phyloP scores from a whole-genome alignment of 2,888 invertebrate species.

The Rotaria sp. region DNA sequence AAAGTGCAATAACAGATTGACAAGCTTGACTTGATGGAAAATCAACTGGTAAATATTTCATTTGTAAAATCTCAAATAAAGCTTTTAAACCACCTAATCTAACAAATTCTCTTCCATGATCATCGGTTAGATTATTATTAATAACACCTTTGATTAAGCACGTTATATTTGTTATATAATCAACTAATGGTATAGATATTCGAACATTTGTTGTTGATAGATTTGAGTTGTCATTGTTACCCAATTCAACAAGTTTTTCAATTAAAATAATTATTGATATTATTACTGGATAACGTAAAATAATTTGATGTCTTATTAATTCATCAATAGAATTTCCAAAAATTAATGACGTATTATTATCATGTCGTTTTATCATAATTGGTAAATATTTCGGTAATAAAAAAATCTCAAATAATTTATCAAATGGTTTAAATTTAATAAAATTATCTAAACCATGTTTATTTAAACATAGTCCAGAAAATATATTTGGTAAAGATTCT shows the following conservation, averaged over 20 bases:
- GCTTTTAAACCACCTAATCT: slow-evolving; percentile 69
- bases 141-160: slow-evolving; percentile 78
- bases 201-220: slow-evolving; percentile 53
- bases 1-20: slow-evolving; percentile 70
- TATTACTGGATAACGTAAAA: slow-evolving; percentile 70
- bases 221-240: slow-evolving; percentile 67
- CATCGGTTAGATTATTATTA: slow-evolving; percentile 69
- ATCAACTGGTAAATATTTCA: slow-evolving; percentile 75
- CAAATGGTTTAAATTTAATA: slow-evolving; percentile 71
- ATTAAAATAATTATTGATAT: slow-evolving; percentile 68
- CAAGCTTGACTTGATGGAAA: slow-evolving; percentile 74
- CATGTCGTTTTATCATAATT: slow-evolving; percentile 73
- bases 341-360: slow-evolving; percentile 66
- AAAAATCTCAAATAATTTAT: slow-evolving; percentile 67
- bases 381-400: slow-evolving; percentile 74
- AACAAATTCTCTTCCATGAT: slow-evolving; percentile 70
- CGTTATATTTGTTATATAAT: slow-evolving; percentile 77
- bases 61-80: slow-evolving; percentile 66
- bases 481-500: slow-evolving; percentile 65
- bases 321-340: slow-evolving; percentile 81
- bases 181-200: slow-evolving; percentile 68
- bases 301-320: slow-evolving; percentile 77
- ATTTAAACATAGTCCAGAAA: slow-evolving; percentile 73
- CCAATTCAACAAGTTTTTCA: slow-evolving; percentile 55
- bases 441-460: slow-evolving; percentile 71